Evolutionary conservation across 2,113 vertebrate genomes (phyloP).

Genomic region (Felis chaus): DNA sequence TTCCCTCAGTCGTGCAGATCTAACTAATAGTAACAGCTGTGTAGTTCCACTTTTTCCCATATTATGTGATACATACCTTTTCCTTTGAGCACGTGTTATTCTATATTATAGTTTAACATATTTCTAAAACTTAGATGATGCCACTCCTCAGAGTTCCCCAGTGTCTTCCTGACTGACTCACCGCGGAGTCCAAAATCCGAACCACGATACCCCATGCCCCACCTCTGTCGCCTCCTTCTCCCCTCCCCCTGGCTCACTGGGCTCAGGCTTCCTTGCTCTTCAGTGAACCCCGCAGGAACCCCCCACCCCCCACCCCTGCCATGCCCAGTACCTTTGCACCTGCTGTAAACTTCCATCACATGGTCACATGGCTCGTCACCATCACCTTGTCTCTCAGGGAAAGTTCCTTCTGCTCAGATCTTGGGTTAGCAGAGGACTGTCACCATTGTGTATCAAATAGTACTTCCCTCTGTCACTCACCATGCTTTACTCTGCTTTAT

Average conservation of each 20-base stretch:
- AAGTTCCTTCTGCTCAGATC: not conserved
- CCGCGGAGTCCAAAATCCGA: not conserved
- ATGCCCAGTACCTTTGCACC: not conserved
- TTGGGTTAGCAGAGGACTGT: no score
- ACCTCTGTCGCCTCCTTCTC: not conserved
- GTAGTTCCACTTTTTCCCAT: not conserved
- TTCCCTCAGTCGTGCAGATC: not conserved
- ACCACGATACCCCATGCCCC: rapidly evolving
- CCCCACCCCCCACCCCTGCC: rapidly evolving
- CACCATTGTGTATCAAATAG: rapidly evolving
- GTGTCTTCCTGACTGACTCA: not conserved
- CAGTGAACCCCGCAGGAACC: not conserved
- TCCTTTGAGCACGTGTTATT: not conserved
- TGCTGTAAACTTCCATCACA: not conserved
- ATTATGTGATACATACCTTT: not conserved
- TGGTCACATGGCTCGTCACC: not conserved
- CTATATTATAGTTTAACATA: not conserved
- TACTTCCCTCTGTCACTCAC: rapidly evolving
- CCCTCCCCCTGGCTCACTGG: rapidly evolving
- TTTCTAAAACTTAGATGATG: not conserved
- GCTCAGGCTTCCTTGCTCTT: not conserved
- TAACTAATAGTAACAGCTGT: not conserved
- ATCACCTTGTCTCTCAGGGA: not conserved
- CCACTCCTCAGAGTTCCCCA: not conserved
- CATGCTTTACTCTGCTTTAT: rapidly evolving